These are phyloP conservation scores for Drosophila testacea DNA, from an alignment of 2,888 invertebrate species.

Conservation along the genomic window DNA sequence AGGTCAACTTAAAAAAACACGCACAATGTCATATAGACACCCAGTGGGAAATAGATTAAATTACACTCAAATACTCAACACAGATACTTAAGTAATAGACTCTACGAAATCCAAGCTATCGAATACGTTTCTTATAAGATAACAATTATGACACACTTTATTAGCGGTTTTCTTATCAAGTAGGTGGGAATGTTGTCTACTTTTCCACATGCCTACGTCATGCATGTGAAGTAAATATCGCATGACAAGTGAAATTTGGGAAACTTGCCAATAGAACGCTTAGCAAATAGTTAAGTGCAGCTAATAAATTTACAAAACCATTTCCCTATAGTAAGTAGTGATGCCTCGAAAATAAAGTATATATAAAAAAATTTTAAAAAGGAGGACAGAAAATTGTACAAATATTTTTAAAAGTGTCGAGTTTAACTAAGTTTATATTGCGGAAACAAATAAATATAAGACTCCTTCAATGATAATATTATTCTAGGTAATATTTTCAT, in stretches of 20 bases:
- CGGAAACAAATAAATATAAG: too few species aligned
- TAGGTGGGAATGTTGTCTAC: not conserved
- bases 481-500: too few species aligned
- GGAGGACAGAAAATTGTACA: too few species aligned
- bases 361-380: too few species aligned
- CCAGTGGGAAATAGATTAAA: conserved; percentile 23
- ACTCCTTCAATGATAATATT: too few species aligned
- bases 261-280: not conserved
- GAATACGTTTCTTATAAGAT: not conserved
- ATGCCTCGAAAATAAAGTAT: too few species aligned
- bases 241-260: not conserved
- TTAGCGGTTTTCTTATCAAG: not conserved
- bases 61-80: conserved; percentile 1
- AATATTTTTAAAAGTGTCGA: too few species aligned
- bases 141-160: conserved; percentile 7
- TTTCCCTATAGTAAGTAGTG: not conserved
- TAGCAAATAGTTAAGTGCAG: conserved; percentile 3
- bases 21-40: conserved; percentile 34
- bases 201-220: not conserved
- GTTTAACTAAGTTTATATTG: too few species aligned
- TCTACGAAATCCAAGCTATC: not conserved
- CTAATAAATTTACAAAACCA: conserved; percentile 1
- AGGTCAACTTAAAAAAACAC: conserved; percentile 49
- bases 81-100: not conserved
- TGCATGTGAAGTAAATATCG: not conserved